Conservation (phyloP, 2,113 vertebrate species). For the Chaetops frenatus region DNA sequence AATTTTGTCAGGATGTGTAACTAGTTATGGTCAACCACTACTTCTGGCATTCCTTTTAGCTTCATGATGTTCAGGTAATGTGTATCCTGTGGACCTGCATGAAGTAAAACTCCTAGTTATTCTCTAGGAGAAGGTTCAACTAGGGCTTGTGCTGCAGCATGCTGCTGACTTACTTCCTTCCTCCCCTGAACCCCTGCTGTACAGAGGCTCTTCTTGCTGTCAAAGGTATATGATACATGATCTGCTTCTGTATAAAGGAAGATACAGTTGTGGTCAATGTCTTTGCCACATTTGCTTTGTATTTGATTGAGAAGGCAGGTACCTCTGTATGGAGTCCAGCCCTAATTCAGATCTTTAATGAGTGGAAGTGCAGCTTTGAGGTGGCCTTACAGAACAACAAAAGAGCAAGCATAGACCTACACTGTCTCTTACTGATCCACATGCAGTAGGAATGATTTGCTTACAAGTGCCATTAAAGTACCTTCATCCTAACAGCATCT, state of each 20-base stretch:
- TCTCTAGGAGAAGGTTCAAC: not conserved
- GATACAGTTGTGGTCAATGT: not conserved
- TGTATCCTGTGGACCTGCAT: not conserved
- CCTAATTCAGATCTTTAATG: not conserved
- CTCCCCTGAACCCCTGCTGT: not conserved
- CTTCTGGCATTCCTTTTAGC: not conserved
- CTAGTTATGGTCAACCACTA: not conserved
- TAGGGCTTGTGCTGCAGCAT: not conserved
- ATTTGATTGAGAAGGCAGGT: not conserved
- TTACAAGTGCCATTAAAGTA: not conserved
- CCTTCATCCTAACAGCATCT: not conserved
- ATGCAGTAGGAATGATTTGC: not conserved
- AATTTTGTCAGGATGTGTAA: not conserved
- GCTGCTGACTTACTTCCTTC: not conserved
- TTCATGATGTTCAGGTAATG: not conserved
- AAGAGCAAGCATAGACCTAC: not conserved
- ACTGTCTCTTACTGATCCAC: not conserved
- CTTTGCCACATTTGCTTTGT: not conserved
- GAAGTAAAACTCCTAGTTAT: not conserved
- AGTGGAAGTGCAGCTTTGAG: not conserved
- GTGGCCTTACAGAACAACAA: not conserved
- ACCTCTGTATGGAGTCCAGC: not conserved
- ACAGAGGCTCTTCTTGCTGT: not conserved
- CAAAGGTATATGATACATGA: fast-evolving
- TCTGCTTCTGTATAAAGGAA: not conserved